Percentiles rank a stretch among this genome's conserved stretches.
These are phyloP conservation scores for Tauraco erythrolophus DNA, from an alignment of 2,113 vertebrate genomes.

Conservation along the genomic window DNA sequence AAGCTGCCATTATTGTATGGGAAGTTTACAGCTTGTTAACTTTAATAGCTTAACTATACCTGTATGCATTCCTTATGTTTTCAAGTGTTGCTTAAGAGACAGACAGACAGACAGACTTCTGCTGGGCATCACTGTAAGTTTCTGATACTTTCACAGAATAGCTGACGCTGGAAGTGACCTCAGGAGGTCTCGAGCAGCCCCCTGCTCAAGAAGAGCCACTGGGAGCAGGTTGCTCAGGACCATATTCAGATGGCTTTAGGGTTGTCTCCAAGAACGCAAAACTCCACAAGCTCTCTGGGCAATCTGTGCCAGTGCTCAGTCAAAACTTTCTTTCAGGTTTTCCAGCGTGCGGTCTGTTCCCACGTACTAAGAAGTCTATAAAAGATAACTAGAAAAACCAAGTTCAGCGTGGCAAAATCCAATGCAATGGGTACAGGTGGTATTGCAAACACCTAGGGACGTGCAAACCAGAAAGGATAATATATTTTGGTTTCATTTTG, in stretches of 20 bases:
- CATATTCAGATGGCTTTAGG: neutral
- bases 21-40: slow-evolving; percentile 15
- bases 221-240: neutral
- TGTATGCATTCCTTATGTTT: neutral
- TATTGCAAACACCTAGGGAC: neutral
- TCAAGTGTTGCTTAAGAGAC: neutral
- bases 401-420: neutral
- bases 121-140: neutral
- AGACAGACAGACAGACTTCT: neutral
- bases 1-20: slow-evolving; percentile 12
- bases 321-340: neutral
- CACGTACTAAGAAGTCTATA: neutral
- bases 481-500: neutral
- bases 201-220: neutral
- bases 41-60: neutral
- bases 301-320: neutral
- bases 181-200: neutral
- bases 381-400: neutral
- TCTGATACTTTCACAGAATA: neutral
- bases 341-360: neutral
- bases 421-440: neutral
- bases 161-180: neutral
- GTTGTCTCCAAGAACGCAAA: neutral
- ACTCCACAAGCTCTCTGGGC: neutral
- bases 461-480: neutral